These are phyloP conservation scores for Philereme vetulata DNA, from an alignment of 2,888 invertebrate species.

Conservation along the genomic window DNA sequence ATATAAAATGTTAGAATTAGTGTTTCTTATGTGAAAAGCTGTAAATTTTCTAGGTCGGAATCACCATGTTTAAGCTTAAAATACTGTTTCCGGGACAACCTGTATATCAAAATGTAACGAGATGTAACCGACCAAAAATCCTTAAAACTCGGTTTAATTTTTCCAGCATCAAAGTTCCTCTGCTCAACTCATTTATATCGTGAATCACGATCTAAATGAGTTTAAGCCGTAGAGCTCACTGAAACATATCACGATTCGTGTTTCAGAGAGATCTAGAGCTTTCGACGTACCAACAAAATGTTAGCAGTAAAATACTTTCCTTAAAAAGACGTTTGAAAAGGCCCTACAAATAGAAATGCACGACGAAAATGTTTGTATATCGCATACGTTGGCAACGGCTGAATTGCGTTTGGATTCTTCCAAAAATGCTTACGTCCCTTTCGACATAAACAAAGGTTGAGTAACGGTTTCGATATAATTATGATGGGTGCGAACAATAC, in stretches of 20 bases:
- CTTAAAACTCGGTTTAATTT: background rate
- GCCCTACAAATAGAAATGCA: conserved; percentile 4
- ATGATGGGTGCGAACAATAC: conserved; percentile 27
- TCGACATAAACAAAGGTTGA: conserved; percentile 23
- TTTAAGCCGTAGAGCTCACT: too few relatives aligned
- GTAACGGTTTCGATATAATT: conserved; percentile 29
- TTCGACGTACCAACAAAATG: conserved; percentile 11
- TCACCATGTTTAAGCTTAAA: too few relatives aligned
- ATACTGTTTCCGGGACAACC: too few relatives aligned
- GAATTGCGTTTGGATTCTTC: conserved; percentile 9
- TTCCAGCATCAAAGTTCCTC: conserved; percentile 11
- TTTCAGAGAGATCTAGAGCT: too few relatives aligned
- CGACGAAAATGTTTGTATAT: conserved; percentile 10
- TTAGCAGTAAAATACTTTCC: conserved; percentile 11
- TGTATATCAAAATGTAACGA: too few relatives aligned
- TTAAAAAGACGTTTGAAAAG: conserved; percentile 19
- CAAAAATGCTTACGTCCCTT: conserved; percentile 22
- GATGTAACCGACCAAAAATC: background rate
- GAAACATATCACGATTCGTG: too few relatives aligned
- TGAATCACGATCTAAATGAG: too few relatives aligned
- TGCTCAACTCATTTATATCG: conserved; percentile 2
- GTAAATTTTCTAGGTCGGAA: too few relatives aligned
- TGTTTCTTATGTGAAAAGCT: too few relatives aligned
- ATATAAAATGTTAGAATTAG: too few relatives aligned
- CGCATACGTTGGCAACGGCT: conserved; percentile 6